Conservation (phyloP, 1,140 invertebrate species). For the Tetraneura akinire region DNA sequence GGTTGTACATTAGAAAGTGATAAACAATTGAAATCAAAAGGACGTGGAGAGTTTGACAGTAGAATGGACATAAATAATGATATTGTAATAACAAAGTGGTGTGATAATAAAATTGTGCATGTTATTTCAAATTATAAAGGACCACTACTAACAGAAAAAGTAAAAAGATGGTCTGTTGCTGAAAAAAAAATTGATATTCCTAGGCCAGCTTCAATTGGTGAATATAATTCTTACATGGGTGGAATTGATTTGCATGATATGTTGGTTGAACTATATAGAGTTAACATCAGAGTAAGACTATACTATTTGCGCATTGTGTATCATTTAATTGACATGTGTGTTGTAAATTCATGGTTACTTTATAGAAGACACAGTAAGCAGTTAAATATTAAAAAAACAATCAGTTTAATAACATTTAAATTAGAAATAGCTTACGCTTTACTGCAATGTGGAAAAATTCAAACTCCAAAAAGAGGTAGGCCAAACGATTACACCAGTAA, state of each 20-base stretch:
- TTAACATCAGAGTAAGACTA: neutral
- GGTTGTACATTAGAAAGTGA: neutral
- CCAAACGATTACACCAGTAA: no score
- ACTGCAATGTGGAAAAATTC: no score
- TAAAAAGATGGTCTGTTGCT: constrained; percentile 9
- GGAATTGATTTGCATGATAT: neutral
- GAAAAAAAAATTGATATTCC: neutral
- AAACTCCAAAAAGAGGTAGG: no score
- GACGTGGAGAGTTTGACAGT: neutral
- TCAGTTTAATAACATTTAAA: no score
- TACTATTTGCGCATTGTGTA: neutral
- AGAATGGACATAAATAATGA: neutral
- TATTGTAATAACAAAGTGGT: neutral
- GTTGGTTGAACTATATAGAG: neutral
- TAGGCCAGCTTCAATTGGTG: neutral
- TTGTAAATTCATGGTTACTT: neutral
- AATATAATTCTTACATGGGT: neutral
- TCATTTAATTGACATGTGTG: neutral
- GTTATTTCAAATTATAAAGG: constrained; percentile 6
- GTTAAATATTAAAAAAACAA: neutral
- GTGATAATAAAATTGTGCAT: constrained; percentile 4
- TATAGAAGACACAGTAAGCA: neutral
- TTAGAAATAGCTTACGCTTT: no score
- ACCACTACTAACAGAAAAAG: neutral
- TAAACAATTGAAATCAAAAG: neutral